phyloP scores from a whole-genome alignment of 2,797 vertebrate species.

The Cephalopachus bancanus region DNA sequence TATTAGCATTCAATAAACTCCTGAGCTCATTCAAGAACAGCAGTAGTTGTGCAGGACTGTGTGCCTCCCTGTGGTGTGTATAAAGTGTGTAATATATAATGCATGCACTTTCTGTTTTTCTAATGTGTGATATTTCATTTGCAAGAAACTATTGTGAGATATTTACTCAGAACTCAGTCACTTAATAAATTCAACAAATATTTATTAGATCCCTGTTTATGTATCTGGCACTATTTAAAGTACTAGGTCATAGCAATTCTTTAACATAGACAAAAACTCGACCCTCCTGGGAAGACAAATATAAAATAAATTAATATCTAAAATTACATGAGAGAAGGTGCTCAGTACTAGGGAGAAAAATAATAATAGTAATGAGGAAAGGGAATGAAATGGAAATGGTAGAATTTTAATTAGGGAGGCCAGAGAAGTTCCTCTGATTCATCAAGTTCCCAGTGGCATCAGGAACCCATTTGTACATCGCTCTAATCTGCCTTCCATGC shows the following conservation, averaged over 20 bases:
- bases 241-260: background rate
- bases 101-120: background rate
- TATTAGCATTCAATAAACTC: background rate
- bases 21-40: background rate
- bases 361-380: too few species aligned
- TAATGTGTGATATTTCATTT: background rate
- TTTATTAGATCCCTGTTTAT: background rate
- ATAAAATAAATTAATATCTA: background rate
- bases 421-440: too few species aligned
- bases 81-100: background rate
- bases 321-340: background rate
- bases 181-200: slow-evolving; percentile 10
- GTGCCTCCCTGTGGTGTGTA: background rate
- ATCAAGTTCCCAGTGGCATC: too few species aligned
- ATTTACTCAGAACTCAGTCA: background rate
- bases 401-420: too few species aligned
- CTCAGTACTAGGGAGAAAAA: background rate
- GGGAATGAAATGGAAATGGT: too few species aligned
- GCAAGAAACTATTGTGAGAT: background rate
- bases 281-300: background rate
- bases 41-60: background rate
- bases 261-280: background rate
- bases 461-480: too few species aligned
- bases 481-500: too few species aligned
- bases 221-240: background rate